These are phyloP conservation scores for Caenorhabditis inopinata DNA, from an alignment of 1,140 invertebrate species.

Conservation along the genomic window DNA sequence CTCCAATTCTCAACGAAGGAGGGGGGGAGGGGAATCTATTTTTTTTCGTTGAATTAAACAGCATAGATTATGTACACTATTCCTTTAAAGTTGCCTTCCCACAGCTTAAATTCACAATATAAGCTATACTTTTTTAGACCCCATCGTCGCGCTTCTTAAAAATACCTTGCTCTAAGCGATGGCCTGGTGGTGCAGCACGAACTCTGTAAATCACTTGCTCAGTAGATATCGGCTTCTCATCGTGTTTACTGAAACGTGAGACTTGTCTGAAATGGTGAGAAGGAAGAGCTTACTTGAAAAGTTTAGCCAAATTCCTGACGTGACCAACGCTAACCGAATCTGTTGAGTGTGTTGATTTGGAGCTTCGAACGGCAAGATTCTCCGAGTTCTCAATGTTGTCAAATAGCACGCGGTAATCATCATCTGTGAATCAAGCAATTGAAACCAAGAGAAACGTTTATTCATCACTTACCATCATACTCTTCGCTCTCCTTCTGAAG, in stretches of 20 bases:
- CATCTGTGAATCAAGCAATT: too few relatives aligned
- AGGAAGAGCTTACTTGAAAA: background rate
- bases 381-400: constrained; percentile 17
- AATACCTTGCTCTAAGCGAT: constrained; percentile 30
- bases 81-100: too few relatives aligned
- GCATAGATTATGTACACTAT: too few relatives aligned
- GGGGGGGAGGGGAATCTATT: too few relatives aligned
- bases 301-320: background rate
- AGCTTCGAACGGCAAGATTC: background rate
- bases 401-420: background rate
- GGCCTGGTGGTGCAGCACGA: constrained; percentile 14
- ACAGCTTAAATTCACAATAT: too few relatives aligned
- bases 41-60: too few relatives aligned
- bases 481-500: constrained; percentile 1
- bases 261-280: too few relatives aligned
- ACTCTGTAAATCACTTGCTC: background rate
- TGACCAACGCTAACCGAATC: constrained; percentile 2
- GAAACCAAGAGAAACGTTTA: background rate
- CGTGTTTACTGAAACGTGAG: background rate
- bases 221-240: background rate
- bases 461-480: background rate
- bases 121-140: too few relatives aligned
- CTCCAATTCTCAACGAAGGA: too few relatives aligned
- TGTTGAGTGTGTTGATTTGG: background rate
- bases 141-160: too few relatives aligned